Percentiles rank a stretch among this genome's conserved stretches.
Evolutionary conservation across 1,140 invertebrate species (phyloP).

Genomic region (Drosophila neocordata): DNA sequence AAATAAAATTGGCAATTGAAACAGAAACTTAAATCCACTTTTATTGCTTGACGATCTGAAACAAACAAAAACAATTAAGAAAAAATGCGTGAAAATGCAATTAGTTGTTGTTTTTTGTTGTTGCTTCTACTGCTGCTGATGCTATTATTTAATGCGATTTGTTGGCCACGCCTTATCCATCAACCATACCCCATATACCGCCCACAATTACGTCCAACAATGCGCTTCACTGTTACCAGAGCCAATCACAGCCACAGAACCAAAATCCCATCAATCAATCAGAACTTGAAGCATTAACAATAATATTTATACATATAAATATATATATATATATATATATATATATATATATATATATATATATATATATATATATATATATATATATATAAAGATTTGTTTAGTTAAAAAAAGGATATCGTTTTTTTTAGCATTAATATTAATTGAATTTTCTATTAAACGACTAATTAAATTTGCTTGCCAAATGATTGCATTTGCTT

Average conservation of each 20-base stretch:
- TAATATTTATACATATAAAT: neutral
- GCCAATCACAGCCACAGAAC: neutral
- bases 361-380: too few species aligned
- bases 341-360: neutral
- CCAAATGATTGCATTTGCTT: neutral
- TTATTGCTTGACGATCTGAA: slow-evolving; percentile 8
- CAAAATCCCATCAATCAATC: slow-evolving; percentile 45
- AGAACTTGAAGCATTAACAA: slow-evolving; percentile 28
- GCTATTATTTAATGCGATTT: slow-evolving; percentile 42
- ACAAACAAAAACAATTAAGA: slow-evolving; percentile 5
- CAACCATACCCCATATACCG: slow-evolving; percentile 16
- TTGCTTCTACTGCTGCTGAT: slow-evolving; percentile 11
- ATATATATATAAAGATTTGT: neutral
- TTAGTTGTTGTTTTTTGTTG: slow-evolving; percentile 25
- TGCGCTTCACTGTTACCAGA: neutral
- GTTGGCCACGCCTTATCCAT: slow-evolving; percentile 19
- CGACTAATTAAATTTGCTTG: neutral
- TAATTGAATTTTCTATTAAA: neutral
- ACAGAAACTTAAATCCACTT: neutral
- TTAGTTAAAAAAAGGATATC: neutral
- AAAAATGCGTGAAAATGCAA: slow-evolving; percentile 52
- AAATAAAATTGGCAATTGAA: slow-evolving; percentile 21
- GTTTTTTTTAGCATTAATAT: neutral
- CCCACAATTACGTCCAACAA: neutral
- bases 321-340: too few species aligned